Evolutionary conservation across 1,140 invertebrate species (phyloP).

Genomic region (Akabosia matsudoensis): DNA sequence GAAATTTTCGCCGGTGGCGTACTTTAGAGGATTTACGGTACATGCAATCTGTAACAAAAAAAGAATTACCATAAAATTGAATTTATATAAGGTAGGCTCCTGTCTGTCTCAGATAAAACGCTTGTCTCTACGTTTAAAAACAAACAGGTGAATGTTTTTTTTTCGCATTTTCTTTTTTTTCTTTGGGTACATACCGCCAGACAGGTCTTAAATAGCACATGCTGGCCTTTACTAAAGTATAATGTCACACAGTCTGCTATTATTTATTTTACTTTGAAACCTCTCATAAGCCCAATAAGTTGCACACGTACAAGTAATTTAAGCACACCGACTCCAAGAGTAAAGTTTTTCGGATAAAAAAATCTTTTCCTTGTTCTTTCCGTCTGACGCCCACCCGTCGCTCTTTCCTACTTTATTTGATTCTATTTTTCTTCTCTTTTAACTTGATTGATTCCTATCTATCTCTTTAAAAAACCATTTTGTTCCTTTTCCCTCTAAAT

Average conservation of each 20-base stretch:
- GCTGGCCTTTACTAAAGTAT: too few species aligned
- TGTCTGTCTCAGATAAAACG: too few species aligned
- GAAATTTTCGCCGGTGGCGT: too few species aligned
- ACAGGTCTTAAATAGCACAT: background rate
- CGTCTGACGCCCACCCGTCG: constrained; percentile 21
- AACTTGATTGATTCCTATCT: background rate
- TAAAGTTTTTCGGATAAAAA: background rate
- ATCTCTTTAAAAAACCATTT: background rate
- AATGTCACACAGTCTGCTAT: too few species aligned
- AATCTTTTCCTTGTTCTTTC: constrained; percentile 8
- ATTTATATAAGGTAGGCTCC: too few species aligned
- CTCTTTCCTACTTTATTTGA: constrained; percentile 17
- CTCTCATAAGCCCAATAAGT: too few species aligned
- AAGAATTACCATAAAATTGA: background rate
- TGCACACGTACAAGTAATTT: too few species aligned
- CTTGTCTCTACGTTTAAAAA: background rate
- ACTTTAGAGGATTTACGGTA: too few species aligned
- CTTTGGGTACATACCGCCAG: background rate
- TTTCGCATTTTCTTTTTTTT: background rate
- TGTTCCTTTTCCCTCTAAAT: background rate
- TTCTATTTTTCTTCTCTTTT: background rate
- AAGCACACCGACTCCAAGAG: too few species aligned
- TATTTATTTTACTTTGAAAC: background rate
- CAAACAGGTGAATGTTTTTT: too few species aligned
- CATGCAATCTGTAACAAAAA: too few species aligned